Evolutionary conservation across 2,888 invertebrate species (phyloP).

Genomic region (Pilophorus perplexus): DNA sequence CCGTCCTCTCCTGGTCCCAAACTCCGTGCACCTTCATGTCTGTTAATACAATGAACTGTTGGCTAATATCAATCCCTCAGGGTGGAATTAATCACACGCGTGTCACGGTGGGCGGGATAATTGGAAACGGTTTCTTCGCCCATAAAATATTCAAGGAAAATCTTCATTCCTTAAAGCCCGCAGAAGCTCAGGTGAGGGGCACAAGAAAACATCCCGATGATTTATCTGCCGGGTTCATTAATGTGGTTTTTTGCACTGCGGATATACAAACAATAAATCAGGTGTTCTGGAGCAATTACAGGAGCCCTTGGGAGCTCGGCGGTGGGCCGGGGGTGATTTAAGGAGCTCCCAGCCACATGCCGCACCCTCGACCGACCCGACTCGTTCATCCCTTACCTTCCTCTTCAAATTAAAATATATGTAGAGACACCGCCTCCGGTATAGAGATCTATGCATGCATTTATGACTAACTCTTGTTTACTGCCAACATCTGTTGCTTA

Average conservation of each 20-base stretch:
- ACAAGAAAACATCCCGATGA: slow-evolving; percentile 37
- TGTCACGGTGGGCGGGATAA: not conserved
- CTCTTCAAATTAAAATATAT: slow-evolving; percentile 43
- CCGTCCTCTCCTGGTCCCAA: too few relatives aligned
- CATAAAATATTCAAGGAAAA: slow-evolving; percentile 19
- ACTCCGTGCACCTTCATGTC: too few relatives aligned
- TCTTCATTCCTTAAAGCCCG: slow-evolving; percentile 7
- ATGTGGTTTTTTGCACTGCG: slow-evolving; percentile 41
- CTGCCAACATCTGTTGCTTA: slow-evolving; percentile 41
- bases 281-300: slow-evolving; percentile 41
- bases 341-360: slow-evolving; percentile 38
- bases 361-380: slow-evolving; percentile 9
- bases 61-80: too few relatives aligned
- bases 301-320: slow-evolving; percentile 27
- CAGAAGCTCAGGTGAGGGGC: not conserved
- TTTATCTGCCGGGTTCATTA: slow-evolving; percentile 41
- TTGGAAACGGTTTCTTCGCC: slow-evolving; percentile 15
- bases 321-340: slow-evolving; percentile 23
- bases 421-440: slow-evolving; percentile 39
- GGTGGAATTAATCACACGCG: too few relatives aligned
- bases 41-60: too few relatives aligned
- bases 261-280: slow-evolving; percentile 44
- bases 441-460: slow-evolving; percentile 43
- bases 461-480: slow-evolving; percentile 43
- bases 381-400: slow-evolving; percentile 36